Evolutionary conservation across 2,888 invertebrate genomes (phyloP).

Genomic region (Drepana falcataria): DNA sequence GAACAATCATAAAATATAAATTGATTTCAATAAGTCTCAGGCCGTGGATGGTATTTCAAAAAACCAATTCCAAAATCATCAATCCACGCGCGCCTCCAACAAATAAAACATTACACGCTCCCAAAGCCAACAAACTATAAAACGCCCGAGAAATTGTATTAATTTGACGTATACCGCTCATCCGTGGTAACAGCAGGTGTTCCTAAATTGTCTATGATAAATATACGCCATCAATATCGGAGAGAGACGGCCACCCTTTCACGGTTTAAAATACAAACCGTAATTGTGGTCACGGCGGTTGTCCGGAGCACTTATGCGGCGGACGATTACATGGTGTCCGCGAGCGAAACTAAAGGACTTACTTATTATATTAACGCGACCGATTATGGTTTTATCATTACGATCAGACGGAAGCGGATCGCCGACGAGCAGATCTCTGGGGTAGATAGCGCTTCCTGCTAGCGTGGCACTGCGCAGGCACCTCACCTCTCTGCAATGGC

Average conservation of each 20-base stretch:
- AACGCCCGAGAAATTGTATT: constrained; percentile 31
- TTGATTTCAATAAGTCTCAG: constrained; percentile 14
- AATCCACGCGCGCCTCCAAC: constrained; percentile 27
- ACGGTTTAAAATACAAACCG: constrained; percentile 41
- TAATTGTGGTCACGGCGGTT: constrained; percentile 53
- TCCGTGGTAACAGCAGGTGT: constrained; percentile 69
- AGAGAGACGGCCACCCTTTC: constrained; percentile 49
- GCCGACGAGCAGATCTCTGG: constrained; percentile 1
- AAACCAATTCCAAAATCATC: constrained; percentile 28
- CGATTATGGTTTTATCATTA: not conserved
- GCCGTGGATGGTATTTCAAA: constrained; percentile 19
- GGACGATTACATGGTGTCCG: constrained; percentile 26
- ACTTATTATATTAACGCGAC: constrained; percentile 2
- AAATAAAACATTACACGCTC: constrained; percentile 45
- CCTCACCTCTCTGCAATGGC: constrained; percentile 12
- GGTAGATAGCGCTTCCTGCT: not conserved
- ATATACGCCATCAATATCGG: constrained; percentile 65
- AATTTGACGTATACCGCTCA: constrained; percentile 65
- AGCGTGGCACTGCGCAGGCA: not conserved
- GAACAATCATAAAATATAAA: constrained; percentile 7
- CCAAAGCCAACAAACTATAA: constrained; percentile 35
- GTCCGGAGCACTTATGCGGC: constrained; percentile 31
- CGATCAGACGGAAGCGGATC: constrained; percentile 1
- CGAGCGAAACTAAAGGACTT: constrained; percentile 20
- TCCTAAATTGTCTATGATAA: constrained; percentile 69